A percentile compares a stretch with the other conserved stretches of the same genome.
These are phyloP conservation scores for Drosophila koepferae DNA, from an alignment of 2,888 invertebrate genomes.

Conservation along the genomic window DNA sequence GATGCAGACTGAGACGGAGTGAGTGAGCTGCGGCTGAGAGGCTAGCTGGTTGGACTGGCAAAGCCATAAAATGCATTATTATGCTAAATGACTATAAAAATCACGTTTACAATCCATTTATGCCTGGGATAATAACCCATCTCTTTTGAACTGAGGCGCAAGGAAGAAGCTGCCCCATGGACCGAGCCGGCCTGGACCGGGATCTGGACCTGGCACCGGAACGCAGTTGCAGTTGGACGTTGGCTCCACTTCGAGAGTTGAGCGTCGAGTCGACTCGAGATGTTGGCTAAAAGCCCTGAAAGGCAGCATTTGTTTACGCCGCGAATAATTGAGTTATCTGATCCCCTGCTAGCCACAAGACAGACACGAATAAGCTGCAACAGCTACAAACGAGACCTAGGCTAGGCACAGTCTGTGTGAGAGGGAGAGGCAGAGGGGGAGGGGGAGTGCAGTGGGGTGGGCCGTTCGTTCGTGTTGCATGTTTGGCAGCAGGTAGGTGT, in stretches of 20 bases:
- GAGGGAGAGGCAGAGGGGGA: constrained; percentile 5
- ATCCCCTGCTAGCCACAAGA: constrained; percentile 74
- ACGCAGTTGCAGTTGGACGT: constrained; percentile 8
- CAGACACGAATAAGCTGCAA: constrained; percentile 45
- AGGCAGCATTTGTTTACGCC: constrained; percentile 83
- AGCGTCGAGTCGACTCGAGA: background rate
- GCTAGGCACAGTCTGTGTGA: constrained; percentile 34
- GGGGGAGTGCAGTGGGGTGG: background rate
- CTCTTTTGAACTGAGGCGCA: constrained; percentile 67
- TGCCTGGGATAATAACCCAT: constrained; percentile 83
- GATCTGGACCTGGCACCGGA: constrained; percentile 4
- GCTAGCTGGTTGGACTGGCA: constrained; percentile 43
- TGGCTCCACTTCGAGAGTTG: constrained; percentile 18
- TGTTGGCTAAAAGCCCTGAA: constrained; percentile 69
- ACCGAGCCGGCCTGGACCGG: constrained; percentile 2
- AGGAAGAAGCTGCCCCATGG: constrained; percentile 45
- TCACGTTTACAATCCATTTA: constrained; percentile 85
- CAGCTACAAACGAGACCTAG: constrained; percentile 50
- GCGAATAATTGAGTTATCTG: constrained; percentile 85
- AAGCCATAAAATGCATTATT: constrained; percentile 84
- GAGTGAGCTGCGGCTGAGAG: constrained; percentile 7
- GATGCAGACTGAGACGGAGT: background rate
- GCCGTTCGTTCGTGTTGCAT: constrained; percentile 46
- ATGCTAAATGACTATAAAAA: constrained; percentile 85
- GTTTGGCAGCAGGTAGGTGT: constrained; percentile 78